Evolutionary conservation across 2,113 vertebrate species (phyloP), one percentile per base, ranked within the genome.

Genomic region (Rhegmatorhina hoffmannsi): DNA sequence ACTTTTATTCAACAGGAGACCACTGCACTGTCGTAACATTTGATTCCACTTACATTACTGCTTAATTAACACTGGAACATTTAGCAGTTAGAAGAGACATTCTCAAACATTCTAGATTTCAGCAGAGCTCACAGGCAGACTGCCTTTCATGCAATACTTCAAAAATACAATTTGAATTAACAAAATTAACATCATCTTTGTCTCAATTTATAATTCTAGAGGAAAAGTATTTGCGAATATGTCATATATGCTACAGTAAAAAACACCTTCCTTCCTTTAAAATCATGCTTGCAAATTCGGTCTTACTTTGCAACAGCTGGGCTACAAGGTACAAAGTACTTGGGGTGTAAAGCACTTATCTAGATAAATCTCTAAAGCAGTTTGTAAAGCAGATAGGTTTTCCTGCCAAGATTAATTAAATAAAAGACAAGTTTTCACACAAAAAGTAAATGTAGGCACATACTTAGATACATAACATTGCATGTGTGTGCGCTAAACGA

Each of bases 1-100:
- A 95, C 93, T 73, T 90, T 52, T 40, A 72, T 92, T 95, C 84
- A 95, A 90, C 69, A 91, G 84, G 59, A 95, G 84, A 96, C 67
- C 31, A 83, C 92, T 87, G 94, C 0, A 1, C 50, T 97, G 68
- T 77, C 70, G 69, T 90, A 89, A 92, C 79, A 93, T 79, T 80
- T 14, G n/a, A 75, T 94, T 95, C 62, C 78, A 87, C 19, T 78
- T 66, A 80, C 72, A 90, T 76, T 87, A 91, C 55, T 74, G 83
- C 94, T 90, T 91, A 94, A 95, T 95, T 97, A 97, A 95, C 80
- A 86, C 14, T 89, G 40, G 84, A 95, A 92, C 87, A 92, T 92
- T 97, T 92, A 91, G 92, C 94, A 96, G 46, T 87, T 94, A 93
- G 23, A 58, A 96, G 55, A 70, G 63, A 74, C 55, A 47, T 76